A percentile compares a stretch with the other conserved stretches of the same genome.
These are phyloP conservation scores for Dichetophora obliterata DNA, from an alignment of 2,888 invertebrate species.

Conservation along the genomic window DNA sequence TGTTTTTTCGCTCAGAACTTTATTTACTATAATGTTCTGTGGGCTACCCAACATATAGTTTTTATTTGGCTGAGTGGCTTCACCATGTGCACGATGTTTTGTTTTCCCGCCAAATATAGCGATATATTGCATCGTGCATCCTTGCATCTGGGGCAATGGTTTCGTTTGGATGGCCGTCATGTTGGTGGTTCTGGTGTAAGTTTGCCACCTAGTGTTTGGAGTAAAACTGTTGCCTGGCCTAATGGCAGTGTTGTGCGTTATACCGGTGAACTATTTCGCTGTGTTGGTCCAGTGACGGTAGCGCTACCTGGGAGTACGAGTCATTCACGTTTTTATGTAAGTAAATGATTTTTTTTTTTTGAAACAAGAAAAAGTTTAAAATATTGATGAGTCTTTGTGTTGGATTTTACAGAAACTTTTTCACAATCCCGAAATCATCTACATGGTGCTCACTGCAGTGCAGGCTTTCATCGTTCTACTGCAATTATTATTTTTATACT, in stretches of 20 bases:
- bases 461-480: constrained; percentile 80
- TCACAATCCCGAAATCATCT: constrained; percentile 84
- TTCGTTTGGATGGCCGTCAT: constrained; percentile 59
- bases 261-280: constrained; percentile 80
- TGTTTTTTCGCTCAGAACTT: constrained; percentile 85
- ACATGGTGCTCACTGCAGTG: constrained; percentile 80
- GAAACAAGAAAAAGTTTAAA: background rate
- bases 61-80: constrained; percentile 89
- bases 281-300: constrained; percentile 84
- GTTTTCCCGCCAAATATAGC: constrained; percentile 78
- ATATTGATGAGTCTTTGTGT: constrained; percentile 48
- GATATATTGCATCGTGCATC: constrained; percentile 93
- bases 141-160: constrained; percentile 82
- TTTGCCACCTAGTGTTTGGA: constrained; percentile 69
- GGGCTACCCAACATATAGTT: constrained; percentile 86
- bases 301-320: constrained; percentile 88
- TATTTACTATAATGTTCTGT: constrained; percentile 85
- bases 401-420: constrained; percentile 81
- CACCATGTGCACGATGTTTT: constrained; percentile 81
- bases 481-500: constrained; percentile 83
- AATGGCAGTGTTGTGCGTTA: constrained; percentile 82
- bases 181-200: constrained; percentile 50
- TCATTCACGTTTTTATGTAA: constrained; percentile 89
- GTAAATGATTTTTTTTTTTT: constrained; percentile 63
- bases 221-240: constrained; percentile 77